phyloP scores from a whole-genome alignment of 2,888 invertebrate genomes.

The Troides aeacus region DNA sequence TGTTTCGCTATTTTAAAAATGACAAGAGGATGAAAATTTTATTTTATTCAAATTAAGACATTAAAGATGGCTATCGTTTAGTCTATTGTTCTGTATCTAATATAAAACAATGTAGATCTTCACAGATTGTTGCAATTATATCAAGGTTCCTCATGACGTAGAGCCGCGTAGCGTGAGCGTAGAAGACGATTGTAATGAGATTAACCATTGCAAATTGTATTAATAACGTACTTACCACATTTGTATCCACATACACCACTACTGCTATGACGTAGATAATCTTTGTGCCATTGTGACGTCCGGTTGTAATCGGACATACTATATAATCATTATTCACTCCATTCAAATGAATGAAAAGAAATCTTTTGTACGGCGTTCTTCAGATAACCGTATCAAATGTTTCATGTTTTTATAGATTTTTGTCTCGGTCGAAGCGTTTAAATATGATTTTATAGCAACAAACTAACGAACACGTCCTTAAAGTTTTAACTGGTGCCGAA shows the following conservation, averaged over 20 bases:
- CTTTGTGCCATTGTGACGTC: neutral
- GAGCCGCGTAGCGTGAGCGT: constrained; percentile 21
- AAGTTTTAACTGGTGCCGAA: neutral
- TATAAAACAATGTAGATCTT: constrained; percentile 6
- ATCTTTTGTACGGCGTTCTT: no score
- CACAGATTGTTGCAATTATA: constrained; percentile 11
- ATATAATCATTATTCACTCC: neutral
- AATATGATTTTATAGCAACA: no score
- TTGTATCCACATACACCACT: constrained; percentile 8
- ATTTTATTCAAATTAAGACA: no score
- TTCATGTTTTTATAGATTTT: no score
- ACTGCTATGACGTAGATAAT: constrained; percentile 7
- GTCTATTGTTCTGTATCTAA: neutral
- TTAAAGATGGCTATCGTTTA: neutral
- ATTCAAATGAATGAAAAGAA: no score
- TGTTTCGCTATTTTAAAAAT: no score
- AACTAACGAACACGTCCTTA: neutral
- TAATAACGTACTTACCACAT: constrained; percentile 11
- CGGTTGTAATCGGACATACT: neutral
- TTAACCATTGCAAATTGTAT: constrained; percentile 18
- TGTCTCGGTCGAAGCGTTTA: no score
- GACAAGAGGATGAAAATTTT: no score
- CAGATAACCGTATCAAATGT: no score
- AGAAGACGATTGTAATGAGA: constrained; percentile 22
- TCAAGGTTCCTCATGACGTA: constrained; percentile 24